phyloP scores from a whole-genome alignment of 2,113 vertebrate species.

The Seriola aureovittata region DNA sequence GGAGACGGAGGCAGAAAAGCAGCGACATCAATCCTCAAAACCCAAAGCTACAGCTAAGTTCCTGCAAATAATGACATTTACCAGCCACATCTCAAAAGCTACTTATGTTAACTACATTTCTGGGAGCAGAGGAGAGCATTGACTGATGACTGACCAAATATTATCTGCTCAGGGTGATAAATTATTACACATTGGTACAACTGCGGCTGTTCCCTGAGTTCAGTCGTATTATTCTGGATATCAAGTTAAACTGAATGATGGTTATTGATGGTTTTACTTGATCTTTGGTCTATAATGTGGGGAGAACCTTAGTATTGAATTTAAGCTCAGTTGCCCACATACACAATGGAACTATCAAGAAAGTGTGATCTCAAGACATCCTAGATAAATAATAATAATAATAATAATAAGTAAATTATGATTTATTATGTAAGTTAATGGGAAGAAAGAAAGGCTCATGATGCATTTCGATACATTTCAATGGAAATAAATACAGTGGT shows the following conservation, averaged over 20 bases:
- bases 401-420: no score
- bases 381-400: no score
- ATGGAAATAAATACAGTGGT: no score
- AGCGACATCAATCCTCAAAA: constrained; percentile 45
- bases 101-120: constrained; percentile 17
- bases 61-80: constrained; percentile 1
- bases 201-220: not conserved
- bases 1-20: constrained; percentile 1
- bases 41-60: not conserved
- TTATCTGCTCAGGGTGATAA: constrained; percentile 9
- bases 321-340: not conserved
- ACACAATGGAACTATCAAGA: no score
- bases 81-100: not conserved
- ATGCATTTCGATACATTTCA: no score
- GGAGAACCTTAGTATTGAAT: not conserved
- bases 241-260: not conserved
- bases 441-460: no score
- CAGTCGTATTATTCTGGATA: not conserved
- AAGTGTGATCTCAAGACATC: no score
- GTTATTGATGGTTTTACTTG: not conserved
- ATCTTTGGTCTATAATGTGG: not conserved
- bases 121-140: not conserved
- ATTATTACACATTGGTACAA: constrained; percentile 8
- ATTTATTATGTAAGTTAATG: no score
- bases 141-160: constrained; percentile 39